These are phyloP conservation scores for Thalassoma bifasciatum DNA, from an alignment of 2,113 vertebrate genomes.

Conservation along the genomic window DNA sequence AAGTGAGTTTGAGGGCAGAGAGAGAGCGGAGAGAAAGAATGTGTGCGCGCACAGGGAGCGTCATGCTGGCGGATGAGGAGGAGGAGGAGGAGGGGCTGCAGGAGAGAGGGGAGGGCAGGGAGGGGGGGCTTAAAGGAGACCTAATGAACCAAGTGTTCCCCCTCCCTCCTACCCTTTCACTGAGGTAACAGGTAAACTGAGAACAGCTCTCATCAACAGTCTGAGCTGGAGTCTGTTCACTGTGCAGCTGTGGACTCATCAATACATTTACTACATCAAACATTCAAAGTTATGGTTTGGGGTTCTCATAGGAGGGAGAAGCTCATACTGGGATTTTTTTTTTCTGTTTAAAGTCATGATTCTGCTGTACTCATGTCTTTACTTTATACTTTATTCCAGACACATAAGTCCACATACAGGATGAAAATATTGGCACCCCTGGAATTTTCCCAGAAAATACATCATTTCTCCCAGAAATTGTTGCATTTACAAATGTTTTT, in stretches of 20 bases:
- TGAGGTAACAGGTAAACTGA: background rate
- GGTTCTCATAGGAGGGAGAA: no score
- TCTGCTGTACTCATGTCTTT: no score
- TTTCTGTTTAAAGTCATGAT: no score
- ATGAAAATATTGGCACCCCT: no score
- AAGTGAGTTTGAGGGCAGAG: conserved; percentile 17
- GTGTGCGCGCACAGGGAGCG: conserved; percentile 52
- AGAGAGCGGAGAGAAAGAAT: conserved; percentile 36
- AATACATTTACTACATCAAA: no score
- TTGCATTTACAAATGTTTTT: no score
- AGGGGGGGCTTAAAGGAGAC: conserved; percentile 56
- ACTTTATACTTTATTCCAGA: no score
- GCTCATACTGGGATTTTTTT: no score
- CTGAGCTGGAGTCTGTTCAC: background rate
- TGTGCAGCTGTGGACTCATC: background rate
- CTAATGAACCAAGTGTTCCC: conserved; percentile 19
- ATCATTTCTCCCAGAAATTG: no score
- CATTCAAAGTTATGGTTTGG: no score
- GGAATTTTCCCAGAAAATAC: no score
- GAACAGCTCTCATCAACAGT: background rate
- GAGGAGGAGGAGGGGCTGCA: conserved; percentile 40
- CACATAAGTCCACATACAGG: no score
- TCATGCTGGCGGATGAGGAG: conserved; percentile 64
- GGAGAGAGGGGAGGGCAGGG: conserved; percentile 62
- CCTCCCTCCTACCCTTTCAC: background rate